Evolutionary conservation across 1,140 invertebrate species (phyloP).

Genomic region (Microplitis mediator): DNA sequence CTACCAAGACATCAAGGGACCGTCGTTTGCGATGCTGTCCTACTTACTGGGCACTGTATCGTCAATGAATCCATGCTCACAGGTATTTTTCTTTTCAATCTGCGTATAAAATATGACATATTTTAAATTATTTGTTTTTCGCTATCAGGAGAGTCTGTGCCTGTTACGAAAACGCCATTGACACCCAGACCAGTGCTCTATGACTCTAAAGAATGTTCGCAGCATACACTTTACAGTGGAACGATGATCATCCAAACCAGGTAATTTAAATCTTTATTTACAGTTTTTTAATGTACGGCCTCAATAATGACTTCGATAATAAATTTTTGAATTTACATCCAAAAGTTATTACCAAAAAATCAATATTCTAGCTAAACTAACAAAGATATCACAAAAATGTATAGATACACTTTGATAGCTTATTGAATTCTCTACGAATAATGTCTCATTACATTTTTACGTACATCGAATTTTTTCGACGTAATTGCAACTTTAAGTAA

Average conservation of each 20-base stretch:
- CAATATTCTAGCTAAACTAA: too few relatives aligned
- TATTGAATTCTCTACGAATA: too few relatives aligned
- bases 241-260: slow-evolving; percentile 60
- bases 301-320: too few relatives aligned
- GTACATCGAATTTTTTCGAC: too few relatives aligned
- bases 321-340: too few relatives aligned
- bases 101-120: neutral
- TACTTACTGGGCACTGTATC: slow-evolving; percentile 88
- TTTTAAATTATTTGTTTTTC: neutral
- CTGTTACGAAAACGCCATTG: slow-evolving; percentile 56
- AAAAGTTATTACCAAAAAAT: too few relatives aligned
- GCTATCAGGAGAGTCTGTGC: slow-evolving; percentile 53
- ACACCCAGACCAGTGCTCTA: slow-evolving; percentile 48
- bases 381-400: too few relatives aligned
- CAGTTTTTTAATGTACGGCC: too few relatives aligned
- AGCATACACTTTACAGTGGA: slow-evolving; percentile 58
- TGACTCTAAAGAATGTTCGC: slow-evolving; percentile 52
- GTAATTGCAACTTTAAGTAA: too few relatives aligned
- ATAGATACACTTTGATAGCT: too few relatives aligned
- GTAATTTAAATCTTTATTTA: slow-evolving; percentile 32
- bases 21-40: slow-evolving; percentile 89
- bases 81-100: slow-evolving; percentile 62
- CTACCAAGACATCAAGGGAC: slow-evolving; percentile 84
- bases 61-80: slow-evolving; percentile 97
- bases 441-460: too few relatives aligned